phyloP scores from a whole-genome alignment of 35 echinoderm and acorn worm species.

The Ophioderma brevispina region DNA sequence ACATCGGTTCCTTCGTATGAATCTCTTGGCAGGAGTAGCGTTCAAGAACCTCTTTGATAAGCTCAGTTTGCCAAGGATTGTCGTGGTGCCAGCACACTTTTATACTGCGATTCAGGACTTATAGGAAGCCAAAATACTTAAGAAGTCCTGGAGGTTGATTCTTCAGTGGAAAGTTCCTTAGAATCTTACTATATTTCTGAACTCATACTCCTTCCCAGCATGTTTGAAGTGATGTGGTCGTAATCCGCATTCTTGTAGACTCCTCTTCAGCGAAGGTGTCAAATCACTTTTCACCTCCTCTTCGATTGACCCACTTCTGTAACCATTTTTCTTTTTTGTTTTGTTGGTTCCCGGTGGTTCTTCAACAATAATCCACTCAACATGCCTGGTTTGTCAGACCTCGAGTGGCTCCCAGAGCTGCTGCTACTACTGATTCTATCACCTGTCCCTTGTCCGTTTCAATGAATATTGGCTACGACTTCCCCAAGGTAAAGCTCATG shows the following conservation, averaged over 20 bases:
- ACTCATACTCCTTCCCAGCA: slow-evolving; percentile 72
- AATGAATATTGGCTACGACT: not conserved
- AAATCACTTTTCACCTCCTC: not conserved
- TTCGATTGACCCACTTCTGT: slow-evolving; percentile 40
- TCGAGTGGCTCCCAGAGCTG: slow-evolving; percentile 24
- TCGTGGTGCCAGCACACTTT: slow-evolving; percentile 79
- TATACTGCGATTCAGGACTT: slow-evolving; percentile 69
- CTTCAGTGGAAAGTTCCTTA: slow-evolving; percentile 51
- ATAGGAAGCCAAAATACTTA: slow-evolving; percentile 79
- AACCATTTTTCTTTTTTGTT: too few relatives aligned
- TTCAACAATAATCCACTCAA: slow-evolving; percentile 70
- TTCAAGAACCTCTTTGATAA: slow-evolving; percentile 84
- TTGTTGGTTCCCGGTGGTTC: slow-evolving; percentile 59
- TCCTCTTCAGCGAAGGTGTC: not conserved
- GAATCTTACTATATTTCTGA: slow-evolving; percentile 32
- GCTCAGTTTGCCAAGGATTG: slow-evolving; percentile 73
- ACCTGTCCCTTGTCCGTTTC: slow-evolving; percentile 20
- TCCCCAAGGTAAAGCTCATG: not conserved
- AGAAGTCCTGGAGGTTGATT: slow-evolving; percentile 64
- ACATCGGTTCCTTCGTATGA: slow-evolving; percentile 74
- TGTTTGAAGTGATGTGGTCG: slow-evolving; percentile 45
- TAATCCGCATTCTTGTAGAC: not conserved
- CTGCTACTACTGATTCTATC: slow-evolving; percentile 87
- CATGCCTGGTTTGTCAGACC: slow-evolving; percentile 21
- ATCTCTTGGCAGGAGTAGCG: slow-evolving; percentile 66